These are phyloP conservation scores for Epizoanthus fatuus DNA, from an alignment of 92 coral and sea anemone genomes.

Conservation along the genomic window DNA sequence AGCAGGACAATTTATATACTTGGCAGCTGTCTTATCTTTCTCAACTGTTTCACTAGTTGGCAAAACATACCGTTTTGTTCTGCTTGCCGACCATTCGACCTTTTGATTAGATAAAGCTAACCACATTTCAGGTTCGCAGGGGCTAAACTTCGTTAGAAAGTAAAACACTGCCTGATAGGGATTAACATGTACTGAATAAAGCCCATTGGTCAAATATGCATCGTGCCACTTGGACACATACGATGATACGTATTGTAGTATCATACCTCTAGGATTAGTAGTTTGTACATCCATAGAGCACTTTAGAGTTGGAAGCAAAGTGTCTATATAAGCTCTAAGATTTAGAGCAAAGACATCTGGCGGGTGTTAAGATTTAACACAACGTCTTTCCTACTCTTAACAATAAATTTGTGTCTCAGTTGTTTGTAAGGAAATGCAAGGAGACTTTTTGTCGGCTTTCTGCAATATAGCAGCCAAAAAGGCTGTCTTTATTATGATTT, in stretches of 20 bases:
- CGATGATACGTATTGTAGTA: not conserved
- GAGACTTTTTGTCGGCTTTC: slow-evolving; percentile 14
- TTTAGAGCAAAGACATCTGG: slow-evolving; percentile 24
- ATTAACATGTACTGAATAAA: slow-evolving; percentile 26
- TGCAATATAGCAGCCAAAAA: slow-evolving; percentile 48
- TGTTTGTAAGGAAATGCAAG: not conserved
- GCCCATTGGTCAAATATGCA: slow-evolving; percentile 13
- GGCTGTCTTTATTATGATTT: slow-evolving; percentile 14
- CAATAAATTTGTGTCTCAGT: too few species aligned
- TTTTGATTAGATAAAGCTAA: slow-evolving; percentile 7
- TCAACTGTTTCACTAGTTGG: too few species aligned
- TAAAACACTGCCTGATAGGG: slow-evolving; percentile 44
- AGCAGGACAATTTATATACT: too few species aligned
- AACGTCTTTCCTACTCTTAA: too few species aligned
- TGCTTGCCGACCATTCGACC: slow-evolving; percentile 15
- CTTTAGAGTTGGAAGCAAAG: not conserved
- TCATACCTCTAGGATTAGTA: not conserved
- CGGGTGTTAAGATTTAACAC: not conserved
- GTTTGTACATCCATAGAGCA: slow-evolving; percentile 39
- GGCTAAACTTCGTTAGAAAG: slow-evolving; percentile 14
- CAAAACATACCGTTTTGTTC: too few species aligned
- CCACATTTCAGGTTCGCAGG: slow-evolving; percentile 51
- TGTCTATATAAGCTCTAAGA: slow-evolving; percentile 13
- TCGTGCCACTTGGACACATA: slow-evolving; percentile 24
- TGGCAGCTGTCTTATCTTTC: too few species aligned